Evolutionary conservation across 2,888 invertebrate genomes (phyloP).

Genomic region (Eristalis arbustorum): DNA sequence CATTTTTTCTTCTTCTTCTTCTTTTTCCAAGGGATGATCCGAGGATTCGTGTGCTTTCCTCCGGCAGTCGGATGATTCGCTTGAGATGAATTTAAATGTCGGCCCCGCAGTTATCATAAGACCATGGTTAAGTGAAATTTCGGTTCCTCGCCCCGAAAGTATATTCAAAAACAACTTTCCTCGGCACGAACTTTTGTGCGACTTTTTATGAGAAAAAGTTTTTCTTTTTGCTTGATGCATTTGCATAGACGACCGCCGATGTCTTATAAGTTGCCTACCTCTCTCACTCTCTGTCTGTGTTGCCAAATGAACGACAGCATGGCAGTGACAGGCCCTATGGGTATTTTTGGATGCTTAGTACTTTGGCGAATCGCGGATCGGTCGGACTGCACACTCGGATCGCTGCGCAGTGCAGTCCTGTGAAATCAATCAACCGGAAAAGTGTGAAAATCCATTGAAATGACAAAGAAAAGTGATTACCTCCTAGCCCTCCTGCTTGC

Average conservation of each 20-base stretch:
- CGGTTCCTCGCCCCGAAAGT: neutral
- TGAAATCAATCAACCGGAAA: neutral
- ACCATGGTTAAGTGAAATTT: neutral
- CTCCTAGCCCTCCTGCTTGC: neutral
- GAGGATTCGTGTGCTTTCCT: neutral
- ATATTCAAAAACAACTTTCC: neutral
- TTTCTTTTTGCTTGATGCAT: neutral
- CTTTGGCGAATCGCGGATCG: conserved; percentile 41
- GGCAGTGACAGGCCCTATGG: conserved; percentile 8
- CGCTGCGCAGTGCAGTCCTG: neutral
- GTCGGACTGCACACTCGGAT: conserved; percentile 16
- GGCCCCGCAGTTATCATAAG: neutral
- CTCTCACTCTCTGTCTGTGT: neutral
- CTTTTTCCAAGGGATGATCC: neutral
- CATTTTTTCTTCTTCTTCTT: neutral
- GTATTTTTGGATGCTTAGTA: conserved; percentile 48
- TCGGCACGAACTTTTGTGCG: neutral
- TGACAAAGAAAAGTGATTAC: conserved; percentile 27
- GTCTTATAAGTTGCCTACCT: neutral
- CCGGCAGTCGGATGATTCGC: neutral
- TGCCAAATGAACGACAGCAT: neutral
- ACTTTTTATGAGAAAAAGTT: neutral
- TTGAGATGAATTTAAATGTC: neutral
- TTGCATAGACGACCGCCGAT: neutral
- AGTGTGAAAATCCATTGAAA: neutral